Base-by-base conservation (phyloP, 1,140 invertebrate genomes). In the Trichonephila inaurata region DNA sequence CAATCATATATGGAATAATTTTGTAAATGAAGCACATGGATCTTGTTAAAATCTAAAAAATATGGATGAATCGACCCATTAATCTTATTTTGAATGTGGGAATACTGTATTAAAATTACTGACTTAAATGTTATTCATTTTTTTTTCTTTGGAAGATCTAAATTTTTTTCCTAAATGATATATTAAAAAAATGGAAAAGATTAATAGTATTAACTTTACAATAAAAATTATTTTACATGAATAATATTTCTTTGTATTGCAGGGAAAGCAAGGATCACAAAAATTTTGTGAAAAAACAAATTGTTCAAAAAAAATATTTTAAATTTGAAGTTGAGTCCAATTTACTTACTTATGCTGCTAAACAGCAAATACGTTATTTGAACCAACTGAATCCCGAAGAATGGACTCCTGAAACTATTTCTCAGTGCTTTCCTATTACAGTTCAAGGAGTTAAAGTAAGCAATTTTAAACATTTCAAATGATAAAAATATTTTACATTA, bases 341-440 rank as follows among this genome's bases (percentile, higher is more conserved):
- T 95, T 96, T 98, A n/a, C 95, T 99, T 90, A 98, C 98, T 1
- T 98, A 97, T 96, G 96, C 97, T 94, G 98, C 98, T 95, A 98
- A 98, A 95, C 97, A 98, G 95, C 97, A 98, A 95, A 98, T 99
- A 83, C 96, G 97, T 83, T 96, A 97, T 94, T 96, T 99, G 3
- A 96, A 98, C 95, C 94, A 96, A 33, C 96, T 96, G 21, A 96
- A 98, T 96, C 97, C 97, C 18, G 96, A 97, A 61, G 97, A 97
- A 95, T 98, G 98, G 98, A 97, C 97, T 5, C 95, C 97, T 6
- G 97, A 98, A 93, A 97, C 95, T 94, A 96, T 99, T 28, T 96
- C 97, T 10, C 97, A 98, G 95, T 97, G 97, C 95, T 99, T 98
- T 96, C 98, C 98, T 69, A 97, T 97, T 24, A 96, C 96, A 24